Base-by-base conservation (phyloP, 1,140 invertebrate genomes). In the Trachymyrmex septentrionalis region DNA sequence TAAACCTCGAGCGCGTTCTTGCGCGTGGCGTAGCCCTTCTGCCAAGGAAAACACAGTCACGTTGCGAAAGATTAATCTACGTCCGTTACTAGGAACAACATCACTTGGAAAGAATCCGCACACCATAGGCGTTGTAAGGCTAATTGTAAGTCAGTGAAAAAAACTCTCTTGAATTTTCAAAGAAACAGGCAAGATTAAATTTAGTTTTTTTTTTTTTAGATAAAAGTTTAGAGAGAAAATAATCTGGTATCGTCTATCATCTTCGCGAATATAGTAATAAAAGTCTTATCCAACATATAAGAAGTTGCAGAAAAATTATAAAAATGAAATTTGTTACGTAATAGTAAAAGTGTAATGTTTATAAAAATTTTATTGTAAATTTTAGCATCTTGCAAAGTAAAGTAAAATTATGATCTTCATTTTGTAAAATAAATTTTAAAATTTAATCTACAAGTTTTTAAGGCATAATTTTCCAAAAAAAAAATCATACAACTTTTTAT, bases 11-110 rank as follows among this genome's bases (percentile, higher is more conserved):
- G 75, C 86, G 82, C 34, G 87, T 88, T 91, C 87, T 76, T 89
- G 86, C 86, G 85, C 78, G 89, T 27, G 21, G 21, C 85, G 67
- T 78, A 76, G 59, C 80, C 86, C 86, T 76, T 50, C 24, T 90
- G 92, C 92, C 93, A 94, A 93, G 90, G 88, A 93, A 93, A 94
- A 93, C 92, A 94, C 80, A 80, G 86, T 75, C 90, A 86, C 85
- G 88, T 87, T 88, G 80, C 82, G 77, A 75, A 78, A 91, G 91
- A 93, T 93, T 93, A 93, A 92, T 93, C 91, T 92, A 90, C 72
- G 71, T 75, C 87, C 57, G 84, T 59, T 67, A 44, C 21, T 78
- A 77, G 53, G 71, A 59, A 84, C 80, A 44, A 57, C 69, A 27
- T 75, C 57, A 44, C 27, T 34, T 78, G 30, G 21, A 27, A 85